Evolutionary conservation across 2,888 invertebrate genomes (phyloP).

Genomic region (Steinernema scapterisci): DNA sequence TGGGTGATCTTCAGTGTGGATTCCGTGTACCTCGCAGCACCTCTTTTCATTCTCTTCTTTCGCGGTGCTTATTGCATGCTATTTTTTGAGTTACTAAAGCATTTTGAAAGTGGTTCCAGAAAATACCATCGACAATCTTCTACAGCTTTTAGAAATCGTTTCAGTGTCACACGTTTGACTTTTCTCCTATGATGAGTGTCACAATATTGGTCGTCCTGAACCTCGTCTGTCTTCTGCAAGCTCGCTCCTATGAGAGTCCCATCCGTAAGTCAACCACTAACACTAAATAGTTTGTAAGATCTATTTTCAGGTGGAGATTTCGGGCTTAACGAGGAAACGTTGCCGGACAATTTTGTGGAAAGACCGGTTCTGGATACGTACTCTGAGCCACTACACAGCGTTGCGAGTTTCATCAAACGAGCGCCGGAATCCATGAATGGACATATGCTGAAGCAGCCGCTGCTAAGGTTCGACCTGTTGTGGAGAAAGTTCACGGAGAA

Average conservation of each 20-base stretch:
- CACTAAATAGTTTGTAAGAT: no score
- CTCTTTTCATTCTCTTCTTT: no score
- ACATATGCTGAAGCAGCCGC: conserved; percentile 14
- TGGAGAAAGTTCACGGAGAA: conserved; percentile 13
- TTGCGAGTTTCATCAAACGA: not conserved
- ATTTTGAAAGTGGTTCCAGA: no score
- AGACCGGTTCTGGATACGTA: not conserved
- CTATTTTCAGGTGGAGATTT: not conserved
- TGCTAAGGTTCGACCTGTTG: not conserved
- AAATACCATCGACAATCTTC: no score
- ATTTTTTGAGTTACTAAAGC: no score
- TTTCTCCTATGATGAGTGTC: not conserved
- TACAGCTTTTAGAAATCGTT: no score
- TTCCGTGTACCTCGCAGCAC: not conserved
- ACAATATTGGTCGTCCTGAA: not conserved
- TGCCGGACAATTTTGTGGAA: not conserved
- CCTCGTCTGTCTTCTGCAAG: not conserved
- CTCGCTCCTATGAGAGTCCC: not conserved
- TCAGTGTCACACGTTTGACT: no score
- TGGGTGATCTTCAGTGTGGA: not conserved
- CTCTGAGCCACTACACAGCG: not conserved
- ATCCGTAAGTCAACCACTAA: not conserved
- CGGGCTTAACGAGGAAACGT: not conserved
- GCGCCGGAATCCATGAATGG: conserved; percentile 6
- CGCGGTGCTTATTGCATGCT: no score